These are phyloP conservation scores for Tamias sibiricus DNA, from an alignment of 2,113 vertebrate genomes.

Conservation along the genomic window DNA sequence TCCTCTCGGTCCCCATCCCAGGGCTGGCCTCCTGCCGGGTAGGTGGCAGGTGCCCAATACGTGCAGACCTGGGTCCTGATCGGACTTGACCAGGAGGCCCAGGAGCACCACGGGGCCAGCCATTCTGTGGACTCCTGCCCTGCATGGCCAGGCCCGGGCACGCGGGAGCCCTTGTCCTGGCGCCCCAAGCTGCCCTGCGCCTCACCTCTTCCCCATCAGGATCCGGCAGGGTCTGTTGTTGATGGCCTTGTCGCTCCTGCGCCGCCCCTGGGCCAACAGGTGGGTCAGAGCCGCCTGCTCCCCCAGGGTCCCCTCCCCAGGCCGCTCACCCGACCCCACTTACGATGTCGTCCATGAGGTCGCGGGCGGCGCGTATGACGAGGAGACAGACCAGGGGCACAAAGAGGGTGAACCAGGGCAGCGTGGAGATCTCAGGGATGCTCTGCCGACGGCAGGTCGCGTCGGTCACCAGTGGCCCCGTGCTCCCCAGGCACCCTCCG, in stretches of 20 bases:
- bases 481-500: too few species aligned
- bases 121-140: too few species aligned
- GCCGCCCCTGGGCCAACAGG: slow-evolving; percentile 87
- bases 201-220: slow-evolving; percentile 91
- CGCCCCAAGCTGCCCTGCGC: background rate
- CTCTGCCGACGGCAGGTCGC: slow-evolving; percentile 79
- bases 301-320: background rate
- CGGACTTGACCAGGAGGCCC: background rate
- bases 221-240: slow-evolving; percentile 94
- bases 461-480: too few species aligned
- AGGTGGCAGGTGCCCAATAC: background rate
- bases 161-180: background rate
- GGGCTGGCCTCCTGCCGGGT: background rate
- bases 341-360: slow-evolving; percentile 93
- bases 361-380: slow-evolving; percentile 89
- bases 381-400: slow-evolving; percentile 90
- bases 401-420: slow-evolving; percentile 95
- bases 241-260: slow-evolving; percentile 90
- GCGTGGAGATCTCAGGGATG: slow-evolving; percentile 91
- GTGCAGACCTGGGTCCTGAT: background rate
- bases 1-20: background rate
- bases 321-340: slow-evolving; percentile 71
- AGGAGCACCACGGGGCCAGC: background rate
- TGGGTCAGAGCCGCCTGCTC: background rate
- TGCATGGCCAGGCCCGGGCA: too few species aligned